These are phyloP conservation scores for Noctua pronuba DNA, from an alignment of 2,888 invertebrate genomes.

Conservation along the genomic window DNA sequence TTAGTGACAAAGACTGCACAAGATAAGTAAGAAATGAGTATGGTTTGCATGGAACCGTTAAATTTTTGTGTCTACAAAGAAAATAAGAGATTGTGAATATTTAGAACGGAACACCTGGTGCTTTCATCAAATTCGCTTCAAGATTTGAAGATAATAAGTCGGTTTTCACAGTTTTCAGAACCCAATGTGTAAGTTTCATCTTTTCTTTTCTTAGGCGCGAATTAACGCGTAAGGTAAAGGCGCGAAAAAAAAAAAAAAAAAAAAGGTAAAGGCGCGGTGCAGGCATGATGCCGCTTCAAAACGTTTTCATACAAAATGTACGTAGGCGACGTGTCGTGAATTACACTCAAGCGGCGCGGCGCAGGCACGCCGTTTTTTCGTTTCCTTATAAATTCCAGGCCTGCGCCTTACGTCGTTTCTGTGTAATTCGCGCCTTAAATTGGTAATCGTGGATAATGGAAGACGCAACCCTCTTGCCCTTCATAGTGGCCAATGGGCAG, in stretches of 20 bases:
- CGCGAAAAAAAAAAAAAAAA: too few relatives aligned
- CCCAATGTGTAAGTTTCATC: not conserved
- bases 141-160: not conserved
- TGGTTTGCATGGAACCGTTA: slow-evolving; percentile 48
- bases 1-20: slow-evolving; percentile 63
- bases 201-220: not conserved
- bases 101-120: slow-evolving; percentile 29
- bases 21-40: slow-evolving; percentile 55
- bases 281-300: too few relatives aligned
- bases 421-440: too few relatives aligned
- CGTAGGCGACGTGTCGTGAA: too few relatives aligned
- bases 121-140: slow-evolving; percentile 11
- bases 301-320: too few relatives aligned
- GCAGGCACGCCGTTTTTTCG: too few relatives aligned
- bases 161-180: not conserved
- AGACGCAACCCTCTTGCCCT: not conserved
- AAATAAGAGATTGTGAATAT: slow-evolving; percentile 41
- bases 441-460: not conserved
- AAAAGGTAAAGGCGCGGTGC: too few relatives aligned
- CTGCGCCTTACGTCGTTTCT: too few relatives aligned
- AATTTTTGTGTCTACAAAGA: slow-evolving; percentile 31
- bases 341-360: too few relatives aligned
- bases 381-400: too few relatives aligned
- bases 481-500: not conserved
- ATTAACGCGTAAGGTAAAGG: too few relatives aligned